Percentiles rank a stretch among this genome's conserved stretches.
Conservation (phyloP, 2,888 invertebrate species). For the Oxytorus armatus region DNA sequence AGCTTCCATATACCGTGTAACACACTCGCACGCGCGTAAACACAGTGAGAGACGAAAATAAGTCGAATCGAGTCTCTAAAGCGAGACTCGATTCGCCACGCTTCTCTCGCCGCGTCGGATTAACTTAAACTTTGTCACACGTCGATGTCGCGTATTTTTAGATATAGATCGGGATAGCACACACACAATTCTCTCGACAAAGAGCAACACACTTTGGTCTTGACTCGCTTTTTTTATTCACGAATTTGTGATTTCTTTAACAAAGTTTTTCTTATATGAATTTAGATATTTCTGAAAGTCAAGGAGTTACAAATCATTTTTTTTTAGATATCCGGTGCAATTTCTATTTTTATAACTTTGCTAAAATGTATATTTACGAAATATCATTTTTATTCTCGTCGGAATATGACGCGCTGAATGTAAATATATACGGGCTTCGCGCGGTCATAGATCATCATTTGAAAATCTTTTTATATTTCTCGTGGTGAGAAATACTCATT, state of each 20-base stretch:
- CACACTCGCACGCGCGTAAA: neutral
- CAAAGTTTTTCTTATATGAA: too few relatives aligned
- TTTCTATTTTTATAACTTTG: too few relatives aligned
- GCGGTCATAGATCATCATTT: too few relatives aligned
- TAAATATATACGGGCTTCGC: too few relatives aligned
- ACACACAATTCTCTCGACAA: conserved; percentile 12
- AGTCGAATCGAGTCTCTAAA: conserved; percentile 51
- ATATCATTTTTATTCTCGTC: too few relatives aligned
- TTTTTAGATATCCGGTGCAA: conserved; percentile 3
- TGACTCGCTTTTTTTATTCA: conserved; percentile 40
- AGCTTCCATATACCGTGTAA: neutral
- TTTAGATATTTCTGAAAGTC: neutral
- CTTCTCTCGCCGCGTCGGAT: conserved; percentile 60
- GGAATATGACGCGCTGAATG: too few relatives aligned
- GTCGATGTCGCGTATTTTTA: conserved; percentile 68
- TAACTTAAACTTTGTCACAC: conserved; percentile 70
- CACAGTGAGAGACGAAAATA: conserved; percentile 51
- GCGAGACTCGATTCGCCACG: conserved; percentile 61
- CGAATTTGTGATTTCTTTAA: too few relatives aligned
- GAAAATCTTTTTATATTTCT: too few relatives aligned
- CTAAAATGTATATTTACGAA: too few relatives aligned
- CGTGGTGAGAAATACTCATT: too few relatives aligned
- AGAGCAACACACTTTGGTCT: conserved; percentile 65
- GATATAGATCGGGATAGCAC: conserved; percentile 64
- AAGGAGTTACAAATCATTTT: neutral